phyloP scores from a whole-genome alignment of 1,140 invertebrate species.

The Chlorops oryzae region DNA sequence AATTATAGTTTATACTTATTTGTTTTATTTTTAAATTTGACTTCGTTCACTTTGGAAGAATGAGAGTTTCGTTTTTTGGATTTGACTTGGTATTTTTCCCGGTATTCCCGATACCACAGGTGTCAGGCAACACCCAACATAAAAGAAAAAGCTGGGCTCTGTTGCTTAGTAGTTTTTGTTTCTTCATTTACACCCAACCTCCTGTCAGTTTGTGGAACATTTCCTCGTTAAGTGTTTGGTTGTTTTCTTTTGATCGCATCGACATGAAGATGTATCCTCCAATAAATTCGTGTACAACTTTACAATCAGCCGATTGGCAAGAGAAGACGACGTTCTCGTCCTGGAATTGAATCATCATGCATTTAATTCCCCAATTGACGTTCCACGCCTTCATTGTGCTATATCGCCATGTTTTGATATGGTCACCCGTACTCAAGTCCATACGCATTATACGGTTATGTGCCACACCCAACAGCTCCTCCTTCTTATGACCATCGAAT shows the following conservation, averaged over 20 bases:
- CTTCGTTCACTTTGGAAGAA: too few relatives aligned
- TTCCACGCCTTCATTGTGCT: conserved; percentile 99
- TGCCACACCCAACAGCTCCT: conserved; percentile 91
- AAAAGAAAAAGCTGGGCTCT: too few relatives aligned
- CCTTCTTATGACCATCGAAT: conserved; percentile 80
- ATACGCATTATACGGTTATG: conserved; percentile 94
- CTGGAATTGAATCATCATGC: conserved; percentile 98
- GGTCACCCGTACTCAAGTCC: conserved; percentile 87
- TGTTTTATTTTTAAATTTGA: too few relatives aligned
- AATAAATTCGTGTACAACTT: conserved; percentile 98
- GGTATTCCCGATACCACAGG: too few relatives aligned
- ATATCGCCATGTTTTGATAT: conserved; percentile 96
- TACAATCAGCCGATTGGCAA: conserved; percentile 91
- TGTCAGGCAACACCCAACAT: too few relatives aligned
- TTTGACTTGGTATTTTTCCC: too few relatives aligned
- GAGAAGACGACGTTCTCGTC: conserved; percentile 92
- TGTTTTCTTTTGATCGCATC: conserved; percentile 96
- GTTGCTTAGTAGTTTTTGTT: too few relatives aligned
- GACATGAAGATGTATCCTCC: conserved; percentile 98
- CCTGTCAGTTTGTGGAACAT: conserved; percentile 98
- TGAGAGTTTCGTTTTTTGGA: too few relatives aligned
- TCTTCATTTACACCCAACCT: conserved; percentile 65
- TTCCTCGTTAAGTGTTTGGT: conserved; percentile 95
- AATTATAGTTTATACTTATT: too few relatives aligned
- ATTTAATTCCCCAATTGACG: conserved; percentile 98